These are phyloP conservation scores for Ormyrus rosae DNA, from an alignment of 2,888 invertebrate species.

Conservation along the genomic window DNA sequence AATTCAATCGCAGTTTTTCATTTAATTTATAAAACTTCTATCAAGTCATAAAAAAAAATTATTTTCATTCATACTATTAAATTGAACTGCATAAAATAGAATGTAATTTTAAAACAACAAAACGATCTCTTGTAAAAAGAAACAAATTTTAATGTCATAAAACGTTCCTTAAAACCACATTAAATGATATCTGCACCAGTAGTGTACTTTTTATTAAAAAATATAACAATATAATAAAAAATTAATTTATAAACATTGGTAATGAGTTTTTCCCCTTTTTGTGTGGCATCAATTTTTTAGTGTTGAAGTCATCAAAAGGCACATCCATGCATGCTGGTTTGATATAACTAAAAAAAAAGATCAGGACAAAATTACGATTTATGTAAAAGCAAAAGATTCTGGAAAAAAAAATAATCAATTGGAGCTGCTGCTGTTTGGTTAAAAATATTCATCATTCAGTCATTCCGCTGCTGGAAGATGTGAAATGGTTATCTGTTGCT, in stretches of 20 bases:
- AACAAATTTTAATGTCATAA: too few species aligned
- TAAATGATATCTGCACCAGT: too few species aligned
- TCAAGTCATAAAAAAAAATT: too few species aligned
- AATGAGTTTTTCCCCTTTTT: constrained; percentile 24
- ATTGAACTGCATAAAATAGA: too few species aligned
- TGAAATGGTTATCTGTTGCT: constrained; percentile 22
- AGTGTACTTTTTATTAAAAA: constrained; percentile 18
- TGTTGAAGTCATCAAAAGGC: constrained; percentile 18
- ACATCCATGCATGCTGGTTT: constrained; percentile 43
- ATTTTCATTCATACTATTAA: too few species aligned
- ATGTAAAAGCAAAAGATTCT: background rate
- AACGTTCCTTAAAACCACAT: too few species aligned
- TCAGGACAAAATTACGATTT: constrained; percentile 11
- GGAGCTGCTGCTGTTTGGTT: constrained; percentile 8
- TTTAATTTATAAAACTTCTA: too few species aligned
- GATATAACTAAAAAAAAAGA: constrained; percentile 19
- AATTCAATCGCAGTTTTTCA: too few species aligned
- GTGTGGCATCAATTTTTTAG: constrained; percentile 30
- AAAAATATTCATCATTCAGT: background rate
- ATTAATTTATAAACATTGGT: constrained; percentile 19
- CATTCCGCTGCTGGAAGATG: constrained; percentile 15
- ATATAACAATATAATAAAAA: constrained; percentile 1
- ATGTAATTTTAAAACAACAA: too few species aligned
- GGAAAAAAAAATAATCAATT: background rate
- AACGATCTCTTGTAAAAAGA: too few species aligned